A percentile compares a stretch with the other conserved stretches of the same genome.
These are phyloP conservation scores for Urocyon cinereoargenteus DNA, from an alignment of 2,797 vertebrate species.

Conservation along the genomic window DNA sequence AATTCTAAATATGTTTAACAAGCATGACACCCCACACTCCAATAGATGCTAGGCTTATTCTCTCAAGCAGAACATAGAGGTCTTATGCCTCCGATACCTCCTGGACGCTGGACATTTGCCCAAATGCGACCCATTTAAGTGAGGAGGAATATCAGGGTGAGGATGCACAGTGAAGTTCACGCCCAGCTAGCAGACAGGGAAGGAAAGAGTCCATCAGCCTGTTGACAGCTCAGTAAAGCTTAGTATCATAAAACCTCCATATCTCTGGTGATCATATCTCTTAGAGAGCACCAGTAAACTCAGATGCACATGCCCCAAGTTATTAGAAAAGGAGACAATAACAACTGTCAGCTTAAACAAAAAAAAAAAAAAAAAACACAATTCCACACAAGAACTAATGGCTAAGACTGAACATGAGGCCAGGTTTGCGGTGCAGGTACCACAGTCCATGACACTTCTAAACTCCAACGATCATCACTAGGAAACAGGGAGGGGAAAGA, in stretches of 20 bases:
- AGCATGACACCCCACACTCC: rapidly evolving
- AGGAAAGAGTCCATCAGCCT: neutral
- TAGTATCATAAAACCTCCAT: neutral
- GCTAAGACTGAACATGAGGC: rapidly evolving
- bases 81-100: neutral
- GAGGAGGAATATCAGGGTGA: neutral
- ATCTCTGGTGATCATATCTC: neutral
- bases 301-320: too few species aligned
- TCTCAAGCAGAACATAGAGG: neutral
- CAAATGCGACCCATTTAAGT: neutral
- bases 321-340: neutral
- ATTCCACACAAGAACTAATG: neutral
- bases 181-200: neutral
- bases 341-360: neutral
- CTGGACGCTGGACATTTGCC: too few species aligned
- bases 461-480: neutral
- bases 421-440: rapidly evolving
- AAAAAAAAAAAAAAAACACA: neutral
- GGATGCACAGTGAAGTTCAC: rapidly evolving
- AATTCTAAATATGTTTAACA: neutral
- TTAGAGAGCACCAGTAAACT: neutral
- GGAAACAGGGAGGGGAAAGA: neutral
- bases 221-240: neutral
- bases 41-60: neutral
- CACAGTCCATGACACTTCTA: neutral